Evolutionary conservation across 92 coral and sea anemone species (phyloP).

Genomic region (Phymanthus crucifer): DNA sequence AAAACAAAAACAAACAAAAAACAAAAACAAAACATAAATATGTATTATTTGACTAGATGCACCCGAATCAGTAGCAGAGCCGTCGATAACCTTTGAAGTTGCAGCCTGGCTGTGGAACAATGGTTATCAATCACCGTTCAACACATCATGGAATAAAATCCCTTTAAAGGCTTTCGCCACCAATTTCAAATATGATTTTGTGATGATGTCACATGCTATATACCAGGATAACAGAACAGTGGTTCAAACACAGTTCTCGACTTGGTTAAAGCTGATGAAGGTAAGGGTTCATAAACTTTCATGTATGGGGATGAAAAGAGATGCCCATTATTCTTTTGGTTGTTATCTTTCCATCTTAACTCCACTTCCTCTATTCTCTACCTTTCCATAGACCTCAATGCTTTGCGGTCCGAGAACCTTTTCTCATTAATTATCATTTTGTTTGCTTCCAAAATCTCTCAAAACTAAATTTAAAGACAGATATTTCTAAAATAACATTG

Average conservation of each 20-base stretch:
- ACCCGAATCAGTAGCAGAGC: conserved; percentile 67
- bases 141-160: conserved; percentile 22
- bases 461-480: too few species aligned
- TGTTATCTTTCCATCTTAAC: too few species aligned
- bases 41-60: conserved; percentile 8
- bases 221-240: conserved; percentile 14
- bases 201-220: conserved; percentile 38
- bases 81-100: conserved; percentile 50
- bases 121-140: conserved; percentile 49
- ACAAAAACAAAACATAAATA: neutral
- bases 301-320: too few species aligned
- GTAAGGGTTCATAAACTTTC: conserved; percentile 26
- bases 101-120: conserved; percentile 67
- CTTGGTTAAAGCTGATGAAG: conserved; percentile 45
- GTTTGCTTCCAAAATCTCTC: too few species aligned
- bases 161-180: conserved; percentile 32
- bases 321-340: too few species aligned
- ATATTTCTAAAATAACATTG: too few species aligned
- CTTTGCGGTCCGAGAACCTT: too few species aligned
- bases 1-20: too few species aligned
- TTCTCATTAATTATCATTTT: too few species aligned
- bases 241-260: conserved; percentile 21
- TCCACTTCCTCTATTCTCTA: too few species aligned
- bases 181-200: conserved; percentile 59
- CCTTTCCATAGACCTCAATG: too few species aligned